Evolutionary conservation across 2,888 invertebrate species (phyloP), one percentile per base, ranked within the genome.

Genomic region (Isoperla grammatica): DNA sequence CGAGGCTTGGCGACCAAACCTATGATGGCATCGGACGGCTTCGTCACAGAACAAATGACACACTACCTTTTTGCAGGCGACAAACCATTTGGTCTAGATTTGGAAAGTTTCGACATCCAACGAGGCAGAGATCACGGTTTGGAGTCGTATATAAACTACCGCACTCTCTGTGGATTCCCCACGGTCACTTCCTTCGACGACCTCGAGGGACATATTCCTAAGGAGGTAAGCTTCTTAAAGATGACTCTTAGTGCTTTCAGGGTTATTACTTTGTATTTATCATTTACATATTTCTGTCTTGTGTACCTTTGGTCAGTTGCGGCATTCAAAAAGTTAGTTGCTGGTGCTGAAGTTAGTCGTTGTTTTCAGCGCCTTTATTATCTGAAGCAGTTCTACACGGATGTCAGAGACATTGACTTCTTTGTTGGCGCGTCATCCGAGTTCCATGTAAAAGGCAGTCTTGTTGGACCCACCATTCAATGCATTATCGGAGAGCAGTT

Each of bases 391-490:
- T 4, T 69, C 15, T 71, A 69, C 60, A 45, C 60, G n/a, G 61
- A 56, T 22, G 69, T 72, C 1, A 72, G 75, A 50, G 78, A 78
- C 66, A 72, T 78, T 13, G 78, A 78, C 65, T 65, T 77, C 19
- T 77, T 76, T 61, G 69, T 73, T 29, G 78, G 75, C 4, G 75
- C 72, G 1, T 68, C 74, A 3, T 39, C 53, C 17, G 59, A 59
- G 20, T 22, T 40, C 19, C 59, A 53, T 12, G 37, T 53, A 11
- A 15, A 19, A 2, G 59, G 17, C 42, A 45, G 43, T 20, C 17
- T 42, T 8, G 40, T 53, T 2, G 59, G 59, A n/a, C 50, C 45
- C 6, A 59, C 59, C 1, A 43, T 49, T 12, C 59, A 53, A 22
- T 59, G 59, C 19, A 53, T 59, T 23, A 23, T 53, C 1, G 43